Base-by-base conservation (phyloP, 2,888 invertebrate genomes). In the Hirudinaria manillensis region DNA sequence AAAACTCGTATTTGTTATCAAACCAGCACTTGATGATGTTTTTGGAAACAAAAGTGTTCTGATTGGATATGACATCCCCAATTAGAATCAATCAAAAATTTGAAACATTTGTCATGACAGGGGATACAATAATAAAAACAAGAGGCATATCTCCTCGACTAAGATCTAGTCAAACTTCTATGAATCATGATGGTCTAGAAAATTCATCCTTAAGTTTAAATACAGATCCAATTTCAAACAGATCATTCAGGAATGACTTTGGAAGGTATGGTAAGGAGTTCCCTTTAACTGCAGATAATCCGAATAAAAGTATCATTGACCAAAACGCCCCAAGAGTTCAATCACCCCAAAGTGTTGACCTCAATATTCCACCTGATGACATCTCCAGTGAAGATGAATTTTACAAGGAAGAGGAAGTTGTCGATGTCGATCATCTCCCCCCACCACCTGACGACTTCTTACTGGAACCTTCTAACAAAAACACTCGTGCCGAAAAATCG, bases 41-140 rank as follows among this genome's bases (percentile, higher is more conserved):
- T 45, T 45, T 45, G 45, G 10, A 45, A 45, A 1, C 45, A 45
- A 45, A 45, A 45, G 45, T 45, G 45, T 45, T 45, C 45, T 10
- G 45, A 45, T 45, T 45, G 45, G 72, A 72, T 29, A 61, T 61
- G 61, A 61, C 61, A 61, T 61, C 61, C n/a, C 61, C 61, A 61
- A 19, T 29, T 29, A 61, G 61, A 10, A 29, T n/a, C 24, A 45
- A 72, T 19, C 53, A 72, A 56, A 67, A 70, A 34, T 84, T 82
- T 80, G 84, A 84, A 77, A 83, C 84, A 76, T 96, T 93, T 88
- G 93, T 95, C 91, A 96, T 96, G 96, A 96, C 96, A 45, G 96
- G 96, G 68, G 95, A 96, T 86, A 90, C 94, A 83, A 95, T 96
- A 85, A 89, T 96, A 81, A 94, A 94, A 87, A 89, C 95, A 80